A percentile compares a stretch with the other conserved stretches of the same genome.
These are phyloP conservation scores for Botrylloides violaceus DNA, from an alignment of 23 tunicate species.

Conservation along the genomic window DNA sequence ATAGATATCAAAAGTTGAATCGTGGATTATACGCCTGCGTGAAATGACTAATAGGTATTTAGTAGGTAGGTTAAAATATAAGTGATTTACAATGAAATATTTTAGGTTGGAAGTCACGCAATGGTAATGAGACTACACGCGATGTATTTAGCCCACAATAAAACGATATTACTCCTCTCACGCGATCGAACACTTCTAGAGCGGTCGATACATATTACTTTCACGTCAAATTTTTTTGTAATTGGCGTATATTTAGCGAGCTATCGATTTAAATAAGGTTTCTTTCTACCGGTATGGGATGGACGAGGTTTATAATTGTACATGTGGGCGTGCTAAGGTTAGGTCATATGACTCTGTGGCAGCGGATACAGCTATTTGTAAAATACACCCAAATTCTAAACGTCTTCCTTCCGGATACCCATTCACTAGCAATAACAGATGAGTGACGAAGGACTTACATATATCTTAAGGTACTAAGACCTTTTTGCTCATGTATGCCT, in stretches of 20 bases:
- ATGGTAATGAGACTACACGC: neutral
- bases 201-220: too few relatives aligned
- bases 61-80: too few relatives aligned
- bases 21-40: too few relatives aligned
- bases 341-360: too few relatives aligned
- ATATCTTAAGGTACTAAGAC: too few relatives aligned
- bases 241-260: neutral
- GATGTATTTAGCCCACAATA: neutral
- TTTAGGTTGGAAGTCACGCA: neutral
- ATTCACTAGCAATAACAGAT: neutral
- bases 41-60: too few relatives aligned
- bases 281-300: neutral
- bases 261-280: too few relatives aligned
- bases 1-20: too few relatives aligned
- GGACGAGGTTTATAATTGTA: neutral
- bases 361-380: too few relatives aligned
- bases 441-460: neutral
- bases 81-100: too few relatives aligned
- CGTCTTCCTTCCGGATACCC: neutral
- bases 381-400: neutral
- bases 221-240: neutral
- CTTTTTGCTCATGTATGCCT: neutral
- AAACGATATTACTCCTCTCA: slow-evolving; percentile 5
- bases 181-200: slow-evolving; percentile 10
- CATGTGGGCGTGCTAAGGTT: neutral